phyloP scores from a whole-genome alignment of 2,113 vertebrate genomes.

The Apteryx mantelli region DNA sequence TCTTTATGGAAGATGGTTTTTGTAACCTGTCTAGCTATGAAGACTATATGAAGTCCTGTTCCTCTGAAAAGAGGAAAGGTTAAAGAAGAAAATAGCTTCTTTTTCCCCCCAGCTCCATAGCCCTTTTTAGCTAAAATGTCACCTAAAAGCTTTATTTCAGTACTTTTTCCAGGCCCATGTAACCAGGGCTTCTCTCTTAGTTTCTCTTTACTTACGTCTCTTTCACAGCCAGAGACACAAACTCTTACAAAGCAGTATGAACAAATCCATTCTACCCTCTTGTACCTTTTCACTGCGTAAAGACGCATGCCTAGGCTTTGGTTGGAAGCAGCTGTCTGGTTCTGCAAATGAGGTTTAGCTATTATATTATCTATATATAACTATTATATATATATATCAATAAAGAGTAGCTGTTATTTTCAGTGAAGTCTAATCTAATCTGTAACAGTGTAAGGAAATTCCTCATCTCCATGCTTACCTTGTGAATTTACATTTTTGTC shows the following conservation, averaged over 20 bases:
- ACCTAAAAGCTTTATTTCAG: background rate
- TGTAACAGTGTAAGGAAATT: background rate
- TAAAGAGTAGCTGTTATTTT: background rate
- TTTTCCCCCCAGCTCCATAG: background rate
- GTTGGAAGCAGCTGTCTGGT: background rate
- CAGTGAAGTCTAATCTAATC: background rate
- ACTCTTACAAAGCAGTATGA: background rate
- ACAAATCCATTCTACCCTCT: background rate
- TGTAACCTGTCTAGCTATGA: background rate
- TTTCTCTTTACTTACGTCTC: background rate
- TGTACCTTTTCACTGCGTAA: background rate
- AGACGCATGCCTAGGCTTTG: background rate
- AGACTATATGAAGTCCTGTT: background rate
- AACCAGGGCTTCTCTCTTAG: background rate
- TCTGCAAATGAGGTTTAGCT: background rate
- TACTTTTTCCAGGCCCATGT: background rate
- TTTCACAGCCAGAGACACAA: background rate
- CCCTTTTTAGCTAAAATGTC: background rate
- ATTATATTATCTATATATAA: background rate
- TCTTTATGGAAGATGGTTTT: background rate
- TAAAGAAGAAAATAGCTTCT: background rate
- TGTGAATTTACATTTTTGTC: slow-evolving; percentile 7
- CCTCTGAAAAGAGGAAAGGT: background rate
- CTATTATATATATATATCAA: background rate
- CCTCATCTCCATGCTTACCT: background rate